A percentile compares a stretch with the other conserved stretches of the same genome.
These are phyloP conservation scores for Apodemia mormo DNA, from an alignment of 2,888 invertebrate species.

Conservation along the genomic window DNA sequence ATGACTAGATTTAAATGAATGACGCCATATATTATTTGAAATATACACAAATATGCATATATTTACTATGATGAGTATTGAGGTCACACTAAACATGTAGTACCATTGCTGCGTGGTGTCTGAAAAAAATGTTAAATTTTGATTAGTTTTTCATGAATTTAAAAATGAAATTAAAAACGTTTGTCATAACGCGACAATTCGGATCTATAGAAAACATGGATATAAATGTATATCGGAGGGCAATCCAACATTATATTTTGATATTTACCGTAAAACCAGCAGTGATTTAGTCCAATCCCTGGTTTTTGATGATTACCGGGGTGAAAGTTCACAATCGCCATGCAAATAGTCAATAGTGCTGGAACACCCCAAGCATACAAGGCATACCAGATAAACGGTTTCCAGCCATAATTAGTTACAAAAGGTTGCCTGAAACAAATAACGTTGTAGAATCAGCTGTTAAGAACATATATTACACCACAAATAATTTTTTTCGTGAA, in stretches of 20 bases:
- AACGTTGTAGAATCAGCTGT: not conserved
- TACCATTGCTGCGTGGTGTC: slow-evolving; percentile 79
- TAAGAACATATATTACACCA: too few species aligned
- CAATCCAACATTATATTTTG: not conserved
- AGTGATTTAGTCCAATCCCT: slow-evolving; percentile 53
- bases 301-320: slow-evolving; percentile 79
- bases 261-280: slow-evolving; percentile 84
- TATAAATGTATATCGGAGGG: too few species aligned
- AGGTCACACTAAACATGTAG: slow-evolving; percentile 86
- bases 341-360: slow-evolving; percentile 67
- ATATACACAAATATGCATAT: slow-evolving; percentile 83
- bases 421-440: slow-evolving; percentile 51
- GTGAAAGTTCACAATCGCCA: slow-evolving; percentile 76
- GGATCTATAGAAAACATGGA: too few species aligned
- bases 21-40: slow-evolving; percentile 78
- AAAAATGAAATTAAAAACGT: too few species aligned
- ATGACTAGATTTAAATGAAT: slow-evolving; percentile 68
- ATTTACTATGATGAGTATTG: slow-evolving; percentile 79
- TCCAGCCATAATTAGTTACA: slow-evolving; percentile 77
- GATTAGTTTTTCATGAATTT: too few species aligned
- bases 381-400: slow-evolving; percentile 77
- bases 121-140: slow-evolving; percentile 46
- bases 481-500: too few species aligned
- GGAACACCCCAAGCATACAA: slow-evolving; percentile 83
- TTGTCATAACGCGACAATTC: too few species aligned